Percentiles rank a stretch among this genome's conserved stretches.
phyloP scores from a whole-genome alignment of 1,140 invertebrate genomes.

The Drosophila kanapiae region DNA sequence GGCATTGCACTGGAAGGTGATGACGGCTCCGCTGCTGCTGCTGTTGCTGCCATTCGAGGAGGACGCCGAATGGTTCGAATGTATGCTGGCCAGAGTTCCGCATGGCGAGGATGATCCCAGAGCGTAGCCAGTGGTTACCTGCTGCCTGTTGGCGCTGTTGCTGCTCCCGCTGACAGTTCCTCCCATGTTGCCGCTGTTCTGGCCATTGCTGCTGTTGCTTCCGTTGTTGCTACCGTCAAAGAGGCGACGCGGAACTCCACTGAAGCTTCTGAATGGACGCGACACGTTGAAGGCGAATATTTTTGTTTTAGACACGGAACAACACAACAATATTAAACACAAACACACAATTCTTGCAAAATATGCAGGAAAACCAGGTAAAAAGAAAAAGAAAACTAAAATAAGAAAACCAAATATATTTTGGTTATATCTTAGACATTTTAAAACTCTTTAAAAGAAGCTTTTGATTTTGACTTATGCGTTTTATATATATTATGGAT shows the following conservation, averaged over 20 bases:
- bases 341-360: constrained; percentile 42
- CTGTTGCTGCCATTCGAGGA: constrained; percentile 77
- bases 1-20: constrained; percentile 72
- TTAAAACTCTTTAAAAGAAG: constrained; percentile 29
- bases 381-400: background rate
- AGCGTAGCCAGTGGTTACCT: constrained; percentile 10
- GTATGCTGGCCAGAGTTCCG: constrained; percentile 77
- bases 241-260: constrained; percentile 82
- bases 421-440: background rate
- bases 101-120: constrained; percentile 59
- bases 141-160: constrained; percentile 25
- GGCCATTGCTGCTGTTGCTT: constrained; percentile 33
- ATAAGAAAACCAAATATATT: constrained; percentile 15
- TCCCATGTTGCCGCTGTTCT: constrained; percentile 37
- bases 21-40: constrained; percentile 75
- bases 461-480: constrained; percentile 46
- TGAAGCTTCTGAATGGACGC: constrained; percentile 70
- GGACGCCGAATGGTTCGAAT: constrained; percentile 78
- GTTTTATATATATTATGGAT: constrained; percentile 32
- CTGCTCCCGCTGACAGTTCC: constrained; percentile 4
- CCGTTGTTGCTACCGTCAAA: constrained; percentile 74
- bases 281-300: constrained; percentile 40
- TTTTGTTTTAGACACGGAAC: constrained; percentile 48
- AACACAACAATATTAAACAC: constrained; percentile 46
- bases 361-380: constrained; percentile 34